phyloP scores from a whole-genome alignment of 2,888 invertebrate species.

The Ariolimax columbianus region DNA sequence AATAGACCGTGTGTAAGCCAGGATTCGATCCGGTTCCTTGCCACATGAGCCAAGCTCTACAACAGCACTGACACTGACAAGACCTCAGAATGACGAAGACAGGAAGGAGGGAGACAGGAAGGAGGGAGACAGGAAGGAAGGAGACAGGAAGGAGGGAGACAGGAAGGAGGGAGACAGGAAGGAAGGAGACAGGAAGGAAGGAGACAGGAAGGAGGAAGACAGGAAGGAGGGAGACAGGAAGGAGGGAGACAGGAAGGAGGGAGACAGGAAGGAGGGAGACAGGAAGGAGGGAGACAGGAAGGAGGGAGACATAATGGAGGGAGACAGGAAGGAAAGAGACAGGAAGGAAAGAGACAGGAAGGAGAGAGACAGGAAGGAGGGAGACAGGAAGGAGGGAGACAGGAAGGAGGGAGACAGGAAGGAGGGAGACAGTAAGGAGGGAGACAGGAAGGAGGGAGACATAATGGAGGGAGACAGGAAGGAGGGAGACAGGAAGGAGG shows the following conservation, averaged over 20 bases:
- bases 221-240: no score
- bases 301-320: no score
- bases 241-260: background rate
- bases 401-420: background rate
- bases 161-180: background rate
- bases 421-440: background rate
- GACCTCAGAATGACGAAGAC: background rate
- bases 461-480: background rate
- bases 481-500: background rate
- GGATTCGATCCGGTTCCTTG: no score
- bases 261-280: background rate
- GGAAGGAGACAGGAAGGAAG: no score
- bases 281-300: background rate
- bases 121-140: background rate
- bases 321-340: no score
- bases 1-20: no score
- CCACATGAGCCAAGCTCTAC: no score
- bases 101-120: background rate
- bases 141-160: no score
- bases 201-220: no score
- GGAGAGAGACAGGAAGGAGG: conserved; percentile 13
- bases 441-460: conserved; percentile 22
- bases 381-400: background rate
- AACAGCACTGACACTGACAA: no score
- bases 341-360: background rate